Percentiles rank a stretch among this genome's conserved stretches.
Evolutionary conservation across 2,113 vertebrate species (phyloP).

Genomic region (Ptilorrhoa leucosticta): DNA sequence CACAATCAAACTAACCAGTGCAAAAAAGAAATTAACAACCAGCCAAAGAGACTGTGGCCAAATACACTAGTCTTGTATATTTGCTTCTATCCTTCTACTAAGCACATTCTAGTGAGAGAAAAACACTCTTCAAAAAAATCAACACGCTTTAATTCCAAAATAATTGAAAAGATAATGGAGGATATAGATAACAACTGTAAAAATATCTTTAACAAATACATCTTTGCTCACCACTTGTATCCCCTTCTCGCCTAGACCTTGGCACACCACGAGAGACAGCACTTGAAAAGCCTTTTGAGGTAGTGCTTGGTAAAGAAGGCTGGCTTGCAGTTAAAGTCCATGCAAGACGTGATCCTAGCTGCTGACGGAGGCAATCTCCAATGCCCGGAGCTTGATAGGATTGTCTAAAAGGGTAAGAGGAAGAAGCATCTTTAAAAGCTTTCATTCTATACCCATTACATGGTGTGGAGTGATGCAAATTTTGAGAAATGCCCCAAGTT

Average conservation of each 20-base stretch:
- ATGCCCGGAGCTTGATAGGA: slow-evolving; percentile 74
- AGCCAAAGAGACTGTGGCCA: background rate
- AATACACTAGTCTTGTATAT: background rate
- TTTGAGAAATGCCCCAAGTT: background rate
- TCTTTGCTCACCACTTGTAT: slow-evolving; percentile 75
- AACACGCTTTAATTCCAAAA: background rate
- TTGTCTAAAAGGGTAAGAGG: slow-evolving; percentile 69
- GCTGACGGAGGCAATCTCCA: slow-evolving; percentile 77
- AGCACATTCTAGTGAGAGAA: background rate
- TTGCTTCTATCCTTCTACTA: background rate
- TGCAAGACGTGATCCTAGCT: slow-evolving; percentile 85
- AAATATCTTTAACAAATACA: background rate
- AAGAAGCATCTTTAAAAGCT: background rate
- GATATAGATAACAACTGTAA: background rate
- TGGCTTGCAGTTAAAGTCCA: slow-evolving; percentile 84
- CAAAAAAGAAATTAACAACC: background rate
- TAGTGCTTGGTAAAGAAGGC: slow-evolving; percentile 74
- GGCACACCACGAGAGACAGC: slow-evolving; percentile 67
- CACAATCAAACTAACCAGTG: background rate
- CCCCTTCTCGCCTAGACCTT: slow-evolving; percentile 83
- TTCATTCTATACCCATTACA: background rate
- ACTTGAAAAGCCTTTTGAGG: slow-evolving; percentile 75
- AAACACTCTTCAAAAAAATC: background rate
- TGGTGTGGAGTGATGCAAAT: background rate
- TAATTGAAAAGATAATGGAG: background rate